These are phyloP conservation scores for Drosophila ananassae DNA, from an alignment of 1,140 invertebrate species.

Conservation along the genomic window DNA sequence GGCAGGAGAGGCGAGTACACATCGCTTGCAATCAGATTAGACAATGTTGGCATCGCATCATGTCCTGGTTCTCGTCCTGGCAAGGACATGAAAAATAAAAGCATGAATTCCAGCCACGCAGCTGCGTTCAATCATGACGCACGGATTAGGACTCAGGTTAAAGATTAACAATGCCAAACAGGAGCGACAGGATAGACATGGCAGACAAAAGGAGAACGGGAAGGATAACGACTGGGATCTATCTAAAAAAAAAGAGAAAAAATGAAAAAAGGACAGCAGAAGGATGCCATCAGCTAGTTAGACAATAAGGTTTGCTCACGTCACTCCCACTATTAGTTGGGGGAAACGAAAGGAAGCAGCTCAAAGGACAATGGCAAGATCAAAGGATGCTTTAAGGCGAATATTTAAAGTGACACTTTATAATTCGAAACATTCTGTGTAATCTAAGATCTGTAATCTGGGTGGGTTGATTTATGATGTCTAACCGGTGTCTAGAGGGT, in stretches of 20 bases:
- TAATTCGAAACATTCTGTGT: not conserved
- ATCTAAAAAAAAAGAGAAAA: too few species aligned
- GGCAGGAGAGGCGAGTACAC: slow-evolving; percentile 51
- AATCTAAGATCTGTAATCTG: too few species aligned
- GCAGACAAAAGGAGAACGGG: not conserved
- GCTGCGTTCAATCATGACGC: slow-evolving; percentile 79
- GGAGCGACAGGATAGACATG: not conserved
- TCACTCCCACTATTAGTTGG: slow-evolving; percentile 39
- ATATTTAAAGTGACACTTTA: not conserved
- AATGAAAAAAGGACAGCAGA: too few species aligned
- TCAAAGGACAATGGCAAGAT: not conserved
- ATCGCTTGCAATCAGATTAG: slow-evolving; percentile 74
- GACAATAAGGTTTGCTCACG: slow-evolving; percentile 28
- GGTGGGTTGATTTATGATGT: not conserved
- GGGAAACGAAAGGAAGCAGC: not conserved
- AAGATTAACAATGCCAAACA: slow-evolving; percentile 66
- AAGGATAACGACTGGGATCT: not conserved
- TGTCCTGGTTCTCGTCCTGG: slow-evolving; percentile 19
- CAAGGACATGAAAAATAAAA: not conserved
- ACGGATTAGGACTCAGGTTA: slow-evolving; percentile 77
- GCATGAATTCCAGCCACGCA: slow-evolving; percentile 50
- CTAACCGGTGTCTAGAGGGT: not conserved
- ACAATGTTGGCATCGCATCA: slow-evolving; percentile 40
- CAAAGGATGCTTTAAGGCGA: slow-evolving; percentile 4
- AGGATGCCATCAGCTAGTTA: slow-evolving; percentile 39